phyloP scores from a whole-genome alignment of 1,140 invertebrate species.

The Zaprionus gabonicus region DNA sequence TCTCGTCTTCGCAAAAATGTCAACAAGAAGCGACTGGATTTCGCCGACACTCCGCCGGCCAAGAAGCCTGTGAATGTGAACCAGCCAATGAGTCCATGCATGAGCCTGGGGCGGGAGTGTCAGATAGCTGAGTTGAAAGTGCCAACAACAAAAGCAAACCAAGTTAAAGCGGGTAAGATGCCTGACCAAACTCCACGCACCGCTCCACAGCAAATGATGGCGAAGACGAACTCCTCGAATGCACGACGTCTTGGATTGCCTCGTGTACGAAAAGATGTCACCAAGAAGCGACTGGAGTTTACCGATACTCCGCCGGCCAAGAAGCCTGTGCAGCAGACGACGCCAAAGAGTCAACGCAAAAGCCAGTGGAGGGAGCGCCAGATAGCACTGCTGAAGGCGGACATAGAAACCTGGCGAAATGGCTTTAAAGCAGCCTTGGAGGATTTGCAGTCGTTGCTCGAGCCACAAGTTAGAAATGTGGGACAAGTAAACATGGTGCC shows the following conservation, averaged over 20 bases:
- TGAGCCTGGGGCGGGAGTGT: constrained; percentile 9
- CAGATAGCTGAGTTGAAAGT: constrained; percentile 52
- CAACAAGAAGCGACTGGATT: constrained; percentile 62
- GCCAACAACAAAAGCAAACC: no score
- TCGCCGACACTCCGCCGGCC: constrained; percentile 2
- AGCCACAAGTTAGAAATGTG: constrained; percentile 35
- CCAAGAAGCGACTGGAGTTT: constrained; percentile 65
- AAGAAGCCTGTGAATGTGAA: neutral
- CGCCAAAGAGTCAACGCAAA: neutral
- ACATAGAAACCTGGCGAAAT: constrained; percentile 60
- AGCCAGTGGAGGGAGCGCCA: constrained; percentile 20
- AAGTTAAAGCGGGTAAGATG: no score
- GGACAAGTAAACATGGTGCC: constrained; percentile 34
- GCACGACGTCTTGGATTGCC: constrained; percentile 60
- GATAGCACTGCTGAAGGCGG: constrained; percentile 52
- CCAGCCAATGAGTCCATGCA: neutral
- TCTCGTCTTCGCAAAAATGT: constrained; percentile 51
- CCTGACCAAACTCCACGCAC: constrained; percentile 40
- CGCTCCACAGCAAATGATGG: constrained; percentile 7
- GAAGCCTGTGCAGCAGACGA: neutral
- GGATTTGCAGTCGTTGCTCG: constrained; percentile 53
- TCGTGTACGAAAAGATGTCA: constrained; percentile 46
- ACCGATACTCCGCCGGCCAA: neutral
- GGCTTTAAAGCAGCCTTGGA: constrained; percentile 56
- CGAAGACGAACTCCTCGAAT: constrained; percentile 34